Evolutionary conservation across 2,888 invertebrate genomes (phyloP).

Genomic region (Euphydryas editha): DNA sequence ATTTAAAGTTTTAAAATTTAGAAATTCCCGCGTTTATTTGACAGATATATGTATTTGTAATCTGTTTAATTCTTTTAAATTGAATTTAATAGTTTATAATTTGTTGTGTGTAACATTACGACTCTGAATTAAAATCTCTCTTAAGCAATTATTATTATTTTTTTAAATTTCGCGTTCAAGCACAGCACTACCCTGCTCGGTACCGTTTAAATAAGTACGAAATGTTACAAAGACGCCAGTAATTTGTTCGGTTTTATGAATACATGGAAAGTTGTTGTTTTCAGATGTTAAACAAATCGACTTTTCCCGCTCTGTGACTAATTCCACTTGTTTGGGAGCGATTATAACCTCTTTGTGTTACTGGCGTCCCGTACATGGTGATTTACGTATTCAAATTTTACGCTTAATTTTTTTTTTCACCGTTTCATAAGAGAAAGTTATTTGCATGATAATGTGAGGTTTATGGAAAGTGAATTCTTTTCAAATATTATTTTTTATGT

Average conservation of each 20-base stretch:
- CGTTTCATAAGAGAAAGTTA: constrained; percentile 46
- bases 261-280: constrained; percentile 75
- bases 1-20: background rate
- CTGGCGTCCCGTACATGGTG: constrained; percentile 51
- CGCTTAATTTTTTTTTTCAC: constrained; percentile 66
- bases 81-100: too few relatives aligned
- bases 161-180: background rate
- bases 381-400: constrained; percentile 59
- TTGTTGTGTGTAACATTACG: too few relatives aligned
- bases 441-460: constrained; percentile 47
- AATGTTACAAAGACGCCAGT: constrained; percentile 45
- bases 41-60: background rate
- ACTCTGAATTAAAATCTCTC: too few relatives aligned
- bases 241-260: constrained; percentile 54
- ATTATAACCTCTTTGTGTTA: constrained; percentile 63
- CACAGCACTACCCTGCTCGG: constrained; percentile 55
- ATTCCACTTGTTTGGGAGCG: constrained; percentile 65
- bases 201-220: constrained; percentile 68
- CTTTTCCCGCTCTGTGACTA: constrained; percentile 72
- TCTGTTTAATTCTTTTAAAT: background rate
- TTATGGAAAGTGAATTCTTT: constrained; percentile 8
- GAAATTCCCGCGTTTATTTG: background rate
- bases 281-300: constrained; percentile 66
- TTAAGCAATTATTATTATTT: background rate
- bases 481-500: background rate